Evolutionary conservation across 1,140 invertebrate genomes (phyloP), one percentile per base, ranked within the genome.

Genomic region (Adelges cooleyi): DNA sequence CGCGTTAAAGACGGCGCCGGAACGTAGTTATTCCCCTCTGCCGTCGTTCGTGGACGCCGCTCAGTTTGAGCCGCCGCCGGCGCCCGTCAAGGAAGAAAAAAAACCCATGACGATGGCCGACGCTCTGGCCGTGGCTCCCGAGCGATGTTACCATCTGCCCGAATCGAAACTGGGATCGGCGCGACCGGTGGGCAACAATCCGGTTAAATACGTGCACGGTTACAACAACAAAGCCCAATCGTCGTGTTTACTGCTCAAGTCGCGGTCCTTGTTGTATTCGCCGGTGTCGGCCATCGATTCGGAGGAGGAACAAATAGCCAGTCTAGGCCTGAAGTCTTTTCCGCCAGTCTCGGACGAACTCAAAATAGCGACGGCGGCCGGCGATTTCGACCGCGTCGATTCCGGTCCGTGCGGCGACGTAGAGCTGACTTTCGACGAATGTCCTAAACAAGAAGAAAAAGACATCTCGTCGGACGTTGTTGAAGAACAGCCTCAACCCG

Each of bases 1-100:
- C 44, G 85, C 86, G 13, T 71, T 88, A 25, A 84, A 79, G 38
- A 84, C 81, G 42, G 85, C 84, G 2, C 82, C 85, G 1, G 80
- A 85, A 48, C 75, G 82, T 51, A 77, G 81, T 3, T 83, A 80
- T 67, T 82, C 82, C 5, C 71, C 71, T n/a, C 23, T 68, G 0
- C 68, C 68, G 2, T 44, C 65, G 6, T 46, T 54, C n/a, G 56
- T 56, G 2, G 66, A 68, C 8, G 48, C 56, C 23, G 27, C 40
- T 4, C 46, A 66, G 22, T 51, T 65, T 17, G 20, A 65, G 13
- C 17, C 49, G 13, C 62, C 54, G 9, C 65, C 44, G 27, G 29
- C 51, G 8, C 51, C 59, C 5, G 10, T 66, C 38, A 42, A 70
- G 68, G 46, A 74, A 67, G 51, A 48, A n/a, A 53, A 44, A 10